Conservation (phyloP, 2,113 vertebrate species). For the Siniperca chuatsi region DNA sequence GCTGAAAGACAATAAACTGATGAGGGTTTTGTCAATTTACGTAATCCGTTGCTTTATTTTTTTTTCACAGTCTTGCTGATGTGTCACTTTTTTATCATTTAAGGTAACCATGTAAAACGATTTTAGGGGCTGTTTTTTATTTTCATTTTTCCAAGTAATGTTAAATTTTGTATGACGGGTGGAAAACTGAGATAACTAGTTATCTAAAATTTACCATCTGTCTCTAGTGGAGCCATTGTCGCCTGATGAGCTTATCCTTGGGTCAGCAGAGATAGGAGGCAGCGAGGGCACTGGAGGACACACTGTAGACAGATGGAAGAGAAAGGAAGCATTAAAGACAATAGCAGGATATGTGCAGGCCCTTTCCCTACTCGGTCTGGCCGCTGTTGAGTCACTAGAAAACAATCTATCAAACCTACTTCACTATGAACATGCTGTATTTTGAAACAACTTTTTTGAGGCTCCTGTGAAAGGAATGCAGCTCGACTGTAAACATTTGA, state of each 20-base stretch:
- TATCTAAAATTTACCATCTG: conserved; percentile 34
- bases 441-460: conserved; percentile 34
- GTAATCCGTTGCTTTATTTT: conserved; percentile 2
- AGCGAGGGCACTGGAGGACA: conserved; percentile 63
- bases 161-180: not conserved
- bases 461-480: conserved; percentile 45
- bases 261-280: conserved; percentile 54
- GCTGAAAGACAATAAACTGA: conserved; percentile 86
- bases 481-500: conserved; percentile 20
- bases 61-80: not conserved
- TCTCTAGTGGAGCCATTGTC: conserved; percentile 42
- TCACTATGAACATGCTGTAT: conserved; percentile 18
- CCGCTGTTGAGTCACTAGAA: conserved; percentile 55
- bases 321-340: conserved; percentile 77
- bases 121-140: not conserved
- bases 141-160: not conserved
- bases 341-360: conserved; percentile 75
- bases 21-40: conserved; percentile 80
- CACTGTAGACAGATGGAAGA: conserved; percentile 74
- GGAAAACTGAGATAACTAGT: not conserved
- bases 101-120: not conserved
- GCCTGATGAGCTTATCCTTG: conserved; percentile 49
- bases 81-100: not conserved
- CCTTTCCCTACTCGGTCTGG: conserved; percentile 56
- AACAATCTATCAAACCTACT: conserved; percentile 43